Evolutionary conservation across 2,797 vertebrate genomes (phyloP).

Genomic region (Pangasius sanitwongsei): DNA sequence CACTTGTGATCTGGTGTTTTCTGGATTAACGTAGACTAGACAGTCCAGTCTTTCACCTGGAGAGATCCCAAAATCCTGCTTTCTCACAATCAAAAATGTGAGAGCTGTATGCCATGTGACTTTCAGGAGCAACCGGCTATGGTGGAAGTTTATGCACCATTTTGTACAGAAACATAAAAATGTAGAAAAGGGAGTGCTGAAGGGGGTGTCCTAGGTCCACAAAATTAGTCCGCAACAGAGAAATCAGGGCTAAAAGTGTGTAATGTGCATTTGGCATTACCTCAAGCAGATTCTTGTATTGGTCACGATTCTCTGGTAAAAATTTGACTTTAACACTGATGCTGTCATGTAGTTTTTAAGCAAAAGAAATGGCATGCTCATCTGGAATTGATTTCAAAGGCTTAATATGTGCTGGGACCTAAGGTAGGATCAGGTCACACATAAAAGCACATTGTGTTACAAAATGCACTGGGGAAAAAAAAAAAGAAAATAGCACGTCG

Average conservation of each 20-base stretch:
- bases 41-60: not conserved
- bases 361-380: not conserved
- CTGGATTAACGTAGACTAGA: too few relatives aligned
- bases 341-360: not conserved
- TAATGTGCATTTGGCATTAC: not conserved
- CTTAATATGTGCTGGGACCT: not conserved
- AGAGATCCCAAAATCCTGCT: not conserved
- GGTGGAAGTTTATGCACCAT: not conserved
- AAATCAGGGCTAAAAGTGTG: not conserved
- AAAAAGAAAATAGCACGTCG: not conserved
- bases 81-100: not conserved
- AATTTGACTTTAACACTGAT: not conserved
- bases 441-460: not conserved
- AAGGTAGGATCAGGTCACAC: slow-evolving; percentile 3
- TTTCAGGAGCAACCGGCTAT: not conserved
- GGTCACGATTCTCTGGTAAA: not conserved
- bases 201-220: not conserved
- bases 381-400: slow-evolving; percentile 4
- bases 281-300: not conserved
- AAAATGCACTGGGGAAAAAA: not conserved
- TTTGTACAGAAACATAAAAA: not conserved
- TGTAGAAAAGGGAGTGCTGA: not conserved
- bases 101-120: not conserved
- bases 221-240: not conserved
- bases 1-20: not conserved